These are phyloP conservation scores for Stratiomys singularior DNA, from an alignment of 2,888 invertebrate species.

Conservation along the genomic window DNA sequence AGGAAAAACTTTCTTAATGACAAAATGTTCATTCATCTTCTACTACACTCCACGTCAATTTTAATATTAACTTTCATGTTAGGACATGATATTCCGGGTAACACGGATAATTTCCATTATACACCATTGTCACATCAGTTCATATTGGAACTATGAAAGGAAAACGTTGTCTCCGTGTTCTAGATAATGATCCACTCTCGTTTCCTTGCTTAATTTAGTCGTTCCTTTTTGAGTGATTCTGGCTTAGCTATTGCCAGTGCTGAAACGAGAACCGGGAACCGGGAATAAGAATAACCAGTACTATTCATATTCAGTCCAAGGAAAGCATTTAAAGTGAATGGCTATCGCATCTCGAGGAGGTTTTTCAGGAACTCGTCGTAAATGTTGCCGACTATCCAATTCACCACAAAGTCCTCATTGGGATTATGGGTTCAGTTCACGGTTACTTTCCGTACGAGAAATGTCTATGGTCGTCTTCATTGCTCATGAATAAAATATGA, in stretches of 20 bases:
- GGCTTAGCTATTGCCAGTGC: background rate
- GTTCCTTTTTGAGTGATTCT: background rate
- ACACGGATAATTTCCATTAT: background rate
- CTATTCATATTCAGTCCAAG: background rate
- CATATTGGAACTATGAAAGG: background rate
- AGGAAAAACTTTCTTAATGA: no score
- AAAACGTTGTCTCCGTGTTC: background rate
- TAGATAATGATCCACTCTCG: constrained; percentile 4
- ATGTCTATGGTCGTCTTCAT: constrained; percentile 43
- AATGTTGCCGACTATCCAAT: constrained; percentile 10
- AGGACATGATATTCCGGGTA: background rate
- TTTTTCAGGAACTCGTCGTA: background rate
- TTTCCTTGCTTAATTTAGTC: background rate
- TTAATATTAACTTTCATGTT: no score
- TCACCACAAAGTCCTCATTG: constrained; percentile 26
- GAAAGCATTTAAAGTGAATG: background rate
- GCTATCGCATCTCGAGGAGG: background rate
- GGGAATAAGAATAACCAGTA: constrained; percentile 15
- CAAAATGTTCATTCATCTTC: no score
- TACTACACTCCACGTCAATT: no score
- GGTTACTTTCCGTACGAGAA: constrained; percentile 19
- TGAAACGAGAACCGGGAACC: background rate
- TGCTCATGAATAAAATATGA: constrained; percentile 52
- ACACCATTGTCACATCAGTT: background rate
- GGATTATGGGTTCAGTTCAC: constrained; percentile 31